phyloP scores from a whole-genome alignment of 1,140 invertebrate species.

The Periplaneta americana region DNA sequence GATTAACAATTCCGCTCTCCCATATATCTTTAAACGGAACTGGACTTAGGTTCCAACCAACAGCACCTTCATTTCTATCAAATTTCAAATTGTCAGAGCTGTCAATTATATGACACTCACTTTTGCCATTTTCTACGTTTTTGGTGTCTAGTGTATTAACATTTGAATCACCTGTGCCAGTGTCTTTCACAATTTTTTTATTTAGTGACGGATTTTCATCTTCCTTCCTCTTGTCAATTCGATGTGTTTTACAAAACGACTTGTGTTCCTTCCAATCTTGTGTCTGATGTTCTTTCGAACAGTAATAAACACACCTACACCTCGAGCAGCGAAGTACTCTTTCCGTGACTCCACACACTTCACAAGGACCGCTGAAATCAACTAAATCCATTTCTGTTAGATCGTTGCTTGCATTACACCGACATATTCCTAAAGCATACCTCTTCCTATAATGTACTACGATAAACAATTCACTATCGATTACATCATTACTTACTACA shows the following conservation, averaged over 20 bases:
- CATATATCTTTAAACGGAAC: slow-evolving; percentile 60
- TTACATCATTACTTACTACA: no score
- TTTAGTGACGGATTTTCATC: neutral
- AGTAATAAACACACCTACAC: slow-evolving; percentile 68
- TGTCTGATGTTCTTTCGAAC: slow-evolving; percentile 70
- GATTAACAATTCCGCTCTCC: slow-evolving; percentile 57
- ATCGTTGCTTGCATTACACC: neutral
- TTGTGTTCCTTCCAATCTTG: slow-evolving; percentile 71
- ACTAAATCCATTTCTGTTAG: slow-evolving; percentile 3
- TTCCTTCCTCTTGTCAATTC: slow-evolving; percentile 3
- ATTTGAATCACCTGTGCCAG: neutral
- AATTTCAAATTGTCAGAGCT: neutral
- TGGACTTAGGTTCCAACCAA: slow-evolving; percentile 20
- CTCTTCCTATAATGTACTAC: neutral
- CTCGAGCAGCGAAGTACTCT: slow-evolving; percentile 65
- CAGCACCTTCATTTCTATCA: neutral
- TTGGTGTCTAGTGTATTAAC: neutral
- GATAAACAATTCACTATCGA: neutral
- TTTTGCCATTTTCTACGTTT: neutral
- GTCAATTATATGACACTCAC: neutral
- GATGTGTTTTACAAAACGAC: slow-evolving; percentile 24
- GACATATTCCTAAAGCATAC: slow-evolving; percentile 1
- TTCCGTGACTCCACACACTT: slow-evolving; percentile 57
- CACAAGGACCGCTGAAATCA: slow-evolving; percentile 38
- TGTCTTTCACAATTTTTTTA: neutral